These are phyloP conservation scores for Agrenia bidenticulata DNA, from an alignment of 2,888 invertebrate genomes.

Conservation along the genomic window DNA sequence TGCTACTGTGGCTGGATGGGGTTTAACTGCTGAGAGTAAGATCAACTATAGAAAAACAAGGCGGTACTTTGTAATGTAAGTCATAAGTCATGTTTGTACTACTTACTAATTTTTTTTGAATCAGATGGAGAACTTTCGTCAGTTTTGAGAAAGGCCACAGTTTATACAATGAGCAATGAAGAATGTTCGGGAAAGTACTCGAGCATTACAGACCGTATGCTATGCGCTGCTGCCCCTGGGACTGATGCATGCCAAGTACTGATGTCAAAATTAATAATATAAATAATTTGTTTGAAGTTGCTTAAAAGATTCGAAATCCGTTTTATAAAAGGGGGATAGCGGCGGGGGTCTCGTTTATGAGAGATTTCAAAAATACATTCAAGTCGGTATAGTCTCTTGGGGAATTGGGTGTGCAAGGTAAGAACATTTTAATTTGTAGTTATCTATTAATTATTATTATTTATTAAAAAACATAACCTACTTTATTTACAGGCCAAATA, in stretches of 20 bases:
- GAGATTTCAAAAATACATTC: conserved; percentile 31
- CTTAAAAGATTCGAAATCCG: neutral
- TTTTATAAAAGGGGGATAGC: conserved; percentile 15
- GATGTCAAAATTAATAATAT: neutral
- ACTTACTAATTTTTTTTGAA: too few species aligned
- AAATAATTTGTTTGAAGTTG: neutral
- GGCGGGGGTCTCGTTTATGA: conserved; percentile 44
- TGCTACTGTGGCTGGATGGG: conserved; percentile 55
- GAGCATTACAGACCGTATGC: conserved; percentile 49
- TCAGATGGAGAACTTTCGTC: conserved; percentile 41
- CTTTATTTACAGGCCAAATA: conserved; percentile 24
- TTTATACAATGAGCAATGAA: conserved; percentile 42
- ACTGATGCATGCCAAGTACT: conserved; percentile 46
- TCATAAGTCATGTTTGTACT: too few species aligned
- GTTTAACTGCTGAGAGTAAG: conserved; percentile 54
- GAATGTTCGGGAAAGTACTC: conserved; percentile 42
- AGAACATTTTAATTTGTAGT: neutral
- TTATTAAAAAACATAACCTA: neutral
- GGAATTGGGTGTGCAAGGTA: conserved; percentile 29
- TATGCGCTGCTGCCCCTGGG: conserved; percentile 48
- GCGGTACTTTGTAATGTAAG: too few species aligned
- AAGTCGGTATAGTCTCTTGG: conserved; percentile 49
- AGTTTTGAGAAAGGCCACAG: conserved; percentile 35
- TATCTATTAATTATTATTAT: neutral
- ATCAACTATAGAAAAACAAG: too few species aligned